Evolutionary conservation across 2,888 invertebrate species (phyloP), one percentile per base, ranked within the genome.

Genomic region (Andrena chrysosceles): DNA sequence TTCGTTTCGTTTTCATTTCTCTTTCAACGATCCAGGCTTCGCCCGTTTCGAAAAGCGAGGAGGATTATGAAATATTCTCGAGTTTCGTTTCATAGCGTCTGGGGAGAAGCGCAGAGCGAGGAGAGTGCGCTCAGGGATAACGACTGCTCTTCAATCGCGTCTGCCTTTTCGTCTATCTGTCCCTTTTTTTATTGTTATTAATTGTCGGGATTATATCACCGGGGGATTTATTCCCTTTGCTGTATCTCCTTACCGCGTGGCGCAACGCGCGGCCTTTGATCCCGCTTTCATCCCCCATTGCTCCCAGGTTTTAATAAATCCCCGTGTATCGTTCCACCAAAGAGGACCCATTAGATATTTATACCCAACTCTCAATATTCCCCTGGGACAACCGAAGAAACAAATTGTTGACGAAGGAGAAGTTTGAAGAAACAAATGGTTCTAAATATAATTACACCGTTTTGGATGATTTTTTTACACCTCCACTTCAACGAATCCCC

Each of bases 151-250:
- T 49, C 48, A 77, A 75, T 74, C 70, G 62, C 35, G 56, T 29
- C 60, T 13, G 54, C 42, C 54, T 54, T 23, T 68, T 42, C 26
- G 29, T 54, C 54, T 48, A 42, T 42, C 42, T 42, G 16, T 16
- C n/a, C 23, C 59, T 59, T 49, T 13, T 69, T 64, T 60, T 71
- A 70, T 72, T 73, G n/a, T 83, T 59, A 70, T 67, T 80, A 77
- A 85, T 77, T 71, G 66, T 29, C 59, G 7, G 48, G 49, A 13
- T 59, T 64, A 63, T 10, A 52, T 16, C 64, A 20, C 10, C 2
- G 4, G n/a, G 4, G 20, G 48, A 62, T 23, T 48, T 31, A 42
- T 62, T 66, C 59, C n/a, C 33, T 71, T 63, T 63, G 33, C n/a
- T 29, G 26, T 49, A 23, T 20, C 48, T 42, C 42, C 13, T 64